Percentiles rank a stretch among this genome's conserved stretches.
phyloP scores from a whole-genome alignment of 2,797 vertebrate genomes.

The Scolopax rusticola region DNA sequence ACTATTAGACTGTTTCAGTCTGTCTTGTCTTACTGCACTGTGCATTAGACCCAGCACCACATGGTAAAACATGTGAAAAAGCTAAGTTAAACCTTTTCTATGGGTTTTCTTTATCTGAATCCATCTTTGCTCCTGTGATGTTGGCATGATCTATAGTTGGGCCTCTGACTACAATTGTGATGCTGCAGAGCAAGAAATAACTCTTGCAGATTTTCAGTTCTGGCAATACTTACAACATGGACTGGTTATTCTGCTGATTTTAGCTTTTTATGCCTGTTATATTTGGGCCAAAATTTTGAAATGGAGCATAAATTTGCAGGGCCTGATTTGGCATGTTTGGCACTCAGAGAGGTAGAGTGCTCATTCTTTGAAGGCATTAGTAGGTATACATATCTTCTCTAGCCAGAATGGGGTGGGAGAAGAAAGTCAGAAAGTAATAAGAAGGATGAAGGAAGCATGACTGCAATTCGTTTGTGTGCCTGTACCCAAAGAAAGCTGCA shows the following conservation, averaged over 20 bases:
- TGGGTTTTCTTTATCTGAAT: neutral
- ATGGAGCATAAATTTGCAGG: neutral
- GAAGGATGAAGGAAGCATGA: neutral
- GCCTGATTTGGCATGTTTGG: neutral
- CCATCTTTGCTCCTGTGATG: neutral
- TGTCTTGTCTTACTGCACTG: neutral
- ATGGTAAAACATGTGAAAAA: neutral
- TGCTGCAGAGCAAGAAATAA: constrained; percentile 8
- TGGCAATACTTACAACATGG: neutral
- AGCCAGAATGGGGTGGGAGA: neutral
- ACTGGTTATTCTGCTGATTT: neutral
- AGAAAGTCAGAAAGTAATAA: neutral
- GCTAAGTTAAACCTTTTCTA: neutral
- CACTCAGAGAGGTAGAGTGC: neutral
- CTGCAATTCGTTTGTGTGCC: neutral
- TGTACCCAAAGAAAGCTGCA: neutral
- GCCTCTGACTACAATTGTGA: neutral
- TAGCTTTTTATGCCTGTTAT: neutral
- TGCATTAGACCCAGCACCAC: neutral
- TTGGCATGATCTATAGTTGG: neutral
- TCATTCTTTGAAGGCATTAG: neutral
- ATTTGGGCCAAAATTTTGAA: constrained; percentile 3
- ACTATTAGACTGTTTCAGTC: neutral
- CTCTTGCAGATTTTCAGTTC: neutral
- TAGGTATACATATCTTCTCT: neutral